Evolutionary conservation across 2,797 vertebrate species (phyloP), one percentile per base, ranked within the genome.

Genomic region (Enteromius viviparus): DNA sequence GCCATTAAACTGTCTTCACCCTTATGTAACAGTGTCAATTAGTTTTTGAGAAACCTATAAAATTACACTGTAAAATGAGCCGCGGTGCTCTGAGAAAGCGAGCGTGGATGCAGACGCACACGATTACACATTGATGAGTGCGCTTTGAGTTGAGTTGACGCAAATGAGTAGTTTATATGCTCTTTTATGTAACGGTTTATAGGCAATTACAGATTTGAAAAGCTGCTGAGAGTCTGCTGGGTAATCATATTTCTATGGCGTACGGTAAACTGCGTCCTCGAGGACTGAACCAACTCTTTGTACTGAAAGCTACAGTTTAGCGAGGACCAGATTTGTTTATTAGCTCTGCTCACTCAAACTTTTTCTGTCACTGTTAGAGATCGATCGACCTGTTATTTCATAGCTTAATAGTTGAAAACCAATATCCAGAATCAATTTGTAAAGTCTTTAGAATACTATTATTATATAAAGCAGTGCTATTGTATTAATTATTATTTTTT

Each of bases 11-110:
- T 87, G 82, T 87, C 87, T 60, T 68, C 75, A 60, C 62, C 9
- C 47, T 90, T 87, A 90, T 89, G 86, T 87, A 89, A 86, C 55
- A 85, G 49, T 85, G 86, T 87, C 86, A 89, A 88, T 89, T 90
- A 85, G 86, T 76, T 87, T 75, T 83, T 66, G 34, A 78, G 83
- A 70, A 60, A 58, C 66, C 66, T 85, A 84, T 88, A 85, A 84
- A 87, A 74, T 66, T 49, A 51, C 60, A n/a, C 26, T 83, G 80
- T 88, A 86, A 84, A 87, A 74, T 55, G 37, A 53, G 21, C 34
- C 0, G 26, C 7, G 55, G 55, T 58, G 55, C 84, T 80, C 72
- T 26, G 70, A 12, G 84, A 83, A 80, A 34, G 68, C 10, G 19
- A n/a, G 19, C 42, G 19, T 23, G 26, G 15, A 79, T 74, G 29